phyloP scores from a whole-genome alignment of 2,113 vertebrate genomes.

The Aldabrachelys gigantea region DNA sequence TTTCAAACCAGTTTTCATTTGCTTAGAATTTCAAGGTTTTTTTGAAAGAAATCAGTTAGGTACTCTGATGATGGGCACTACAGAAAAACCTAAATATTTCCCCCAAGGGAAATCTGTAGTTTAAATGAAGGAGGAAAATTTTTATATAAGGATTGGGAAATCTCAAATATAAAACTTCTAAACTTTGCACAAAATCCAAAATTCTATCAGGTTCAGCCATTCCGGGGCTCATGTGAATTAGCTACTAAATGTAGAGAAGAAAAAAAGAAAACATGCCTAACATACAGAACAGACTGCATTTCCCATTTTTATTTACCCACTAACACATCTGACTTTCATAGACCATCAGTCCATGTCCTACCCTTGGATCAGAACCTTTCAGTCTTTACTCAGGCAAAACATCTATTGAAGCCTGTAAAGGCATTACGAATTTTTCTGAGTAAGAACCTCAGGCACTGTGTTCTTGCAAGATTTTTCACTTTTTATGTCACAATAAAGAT shows the following conservation, averaged over 20 bases:
- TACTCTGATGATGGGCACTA: not conserved
- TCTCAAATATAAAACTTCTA: not conserved
- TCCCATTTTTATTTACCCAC: not conserved
- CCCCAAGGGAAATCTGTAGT: not conserved
- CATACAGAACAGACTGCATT: not conserved
- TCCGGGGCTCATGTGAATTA: not conserved
- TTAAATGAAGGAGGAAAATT: slow-evolving; percentile 1
- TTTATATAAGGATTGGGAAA: not conserved
- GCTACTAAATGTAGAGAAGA: not conserved
- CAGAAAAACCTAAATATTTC: not conserved
- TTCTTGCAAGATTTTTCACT: slow-evolving; percentile 30
- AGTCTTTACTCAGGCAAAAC: slow-evolving; percentile 6
- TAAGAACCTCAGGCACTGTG: not conserved
- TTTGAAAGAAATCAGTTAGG: not conserved
- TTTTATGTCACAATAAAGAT: not conserved
- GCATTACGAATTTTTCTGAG: not conserved
- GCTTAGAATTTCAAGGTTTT: not conserved
- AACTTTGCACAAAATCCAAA: slow-evolving; percentile 4
- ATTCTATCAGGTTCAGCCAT: not conserved
- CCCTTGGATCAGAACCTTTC: not conserved
- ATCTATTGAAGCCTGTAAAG: slow-evolving; percentile 1
- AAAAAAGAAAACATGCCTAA: not conserved
- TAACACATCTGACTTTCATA: slow-evolving; percentile 16
- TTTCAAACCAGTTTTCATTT: not conserved
- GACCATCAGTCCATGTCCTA: slow-evolving; percentile 12